These are phyloP conservation scores for Bombyx huttoni DNA, from an alignment of 2,888 invertebrate genomes.

Conservation along the genomic window DNA sequence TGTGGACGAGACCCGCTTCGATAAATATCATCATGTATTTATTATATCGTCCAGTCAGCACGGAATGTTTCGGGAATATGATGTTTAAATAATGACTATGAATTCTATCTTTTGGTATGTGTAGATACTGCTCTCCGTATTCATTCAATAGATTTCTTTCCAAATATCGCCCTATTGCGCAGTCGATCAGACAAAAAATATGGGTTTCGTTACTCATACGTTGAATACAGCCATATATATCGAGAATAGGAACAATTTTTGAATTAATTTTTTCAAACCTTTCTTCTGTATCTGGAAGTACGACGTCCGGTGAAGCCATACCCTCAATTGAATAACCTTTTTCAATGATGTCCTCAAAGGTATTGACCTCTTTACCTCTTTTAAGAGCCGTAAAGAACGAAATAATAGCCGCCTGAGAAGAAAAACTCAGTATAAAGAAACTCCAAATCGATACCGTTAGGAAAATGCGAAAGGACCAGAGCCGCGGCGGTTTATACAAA, in stretches of 20 bases:
- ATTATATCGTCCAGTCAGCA: conserved; percentile 35
- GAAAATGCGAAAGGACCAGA: conserved; percentile 40
- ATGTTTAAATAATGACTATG: conserved; percentile 52
- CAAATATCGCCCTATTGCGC: conserved; percentile 44
- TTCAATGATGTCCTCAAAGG: conserved; percentile 51
- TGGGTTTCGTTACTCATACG: conserved; percentile 33
- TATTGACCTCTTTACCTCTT: conserved; percentile 53
- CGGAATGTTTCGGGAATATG: conserved; percentile 40
- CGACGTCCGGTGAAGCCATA: conserved; percentile 50
- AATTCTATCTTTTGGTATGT: conserved; percentile 47
- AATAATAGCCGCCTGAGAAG: conserved; percentile 51
- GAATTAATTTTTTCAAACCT: conserved; percentile 38
- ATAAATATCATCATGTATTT: conserved; percentile 35
- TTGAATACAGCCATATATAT: conserved; percentile 36
- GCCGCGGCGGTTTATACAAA: conserved; percentile 36
- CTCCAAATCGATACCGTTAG: conserved; percentile 47
- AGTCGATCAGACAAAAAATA: conserved; percentile 55
- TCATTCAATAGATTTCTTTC: conserved; percentile 40
- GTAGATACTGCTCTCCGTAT: conserved; percentile 52
- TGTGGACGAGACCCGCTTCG: conserved; percentile 51
- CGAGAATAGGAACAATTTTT: conserved; percentile 29
- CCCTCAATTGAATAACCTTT: conserved; percentile 53
- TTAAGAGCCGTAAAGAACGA: conserved; percentile 54
- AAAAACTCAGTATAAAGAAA: conserved; percentile 53
- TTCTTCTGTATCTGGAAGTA: conserved; percentile 49